phyloP scores from a whole-genome alignment of 2,113 vertebrate species.

The Epinephelus fuscoguttatus region DNA sequence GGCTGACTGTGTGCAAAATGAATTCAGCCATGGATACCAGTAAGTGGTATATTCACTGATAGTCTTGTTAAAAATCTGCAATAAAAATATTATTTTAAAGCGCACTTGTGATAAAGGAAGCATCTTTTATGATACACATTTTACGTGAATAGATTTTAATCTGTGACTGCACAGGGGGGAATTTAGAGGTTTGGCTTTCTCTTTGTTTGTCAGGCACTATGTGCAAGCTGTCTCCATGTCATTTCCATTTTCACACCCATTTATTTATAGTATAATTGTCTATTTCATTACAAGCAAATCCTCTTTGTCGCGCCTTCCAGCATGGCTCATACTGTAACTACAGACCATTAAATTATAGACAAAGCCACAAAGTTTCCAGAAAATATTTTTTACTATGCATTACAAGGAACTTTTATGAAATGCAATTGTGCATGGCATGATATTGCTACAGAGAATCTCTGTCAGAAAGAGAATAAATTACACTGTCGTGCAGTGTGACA shows the following conservation, averaged over 20 bases:
- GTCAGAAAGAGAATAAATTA: not conserved
- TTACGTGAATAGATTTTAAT: not conserved
- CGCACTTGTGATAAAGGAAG: not conserved
- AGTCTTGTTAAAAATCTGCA: not conserved
- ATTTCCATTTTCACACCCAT: slow-evolving; percentile 17
- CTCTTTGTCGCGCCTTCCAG: not conserved
- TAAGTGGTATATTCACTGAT: slow-evolving; percentile 2
- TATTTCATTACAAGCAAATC: not conserved
- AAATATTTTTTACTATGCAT: not conserved
- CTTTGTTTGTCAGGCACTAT: not conserved
- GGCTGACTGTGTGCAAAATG: slow-evolving; percentile 13
- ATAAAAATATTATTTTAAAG: not conserved
- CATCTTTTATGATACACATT: not conserved
- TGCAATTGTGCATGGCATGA: not conserved
- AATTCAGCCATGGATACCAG: not conserved
- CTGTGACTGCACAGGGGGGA: not conserved
- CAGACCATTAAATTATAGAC: not conserved
- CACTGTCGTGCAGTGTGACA: not conserved
- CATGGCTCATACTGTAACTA: not conserved
- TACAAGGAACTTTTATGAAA: not conserved
- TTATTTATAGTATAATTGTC: not conserved
- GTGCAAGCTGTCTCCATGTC: not conserved
- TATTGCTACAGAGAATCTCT: not conserved
- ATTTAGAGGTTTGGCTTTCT: not conserved
- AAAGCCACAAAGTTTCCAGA: not conserved